These are phyloP conservation scores for Pterocles orientalis DNA, from an alignment of 2,113 vertebrate species.

Conservation along the genomic window DNA sequence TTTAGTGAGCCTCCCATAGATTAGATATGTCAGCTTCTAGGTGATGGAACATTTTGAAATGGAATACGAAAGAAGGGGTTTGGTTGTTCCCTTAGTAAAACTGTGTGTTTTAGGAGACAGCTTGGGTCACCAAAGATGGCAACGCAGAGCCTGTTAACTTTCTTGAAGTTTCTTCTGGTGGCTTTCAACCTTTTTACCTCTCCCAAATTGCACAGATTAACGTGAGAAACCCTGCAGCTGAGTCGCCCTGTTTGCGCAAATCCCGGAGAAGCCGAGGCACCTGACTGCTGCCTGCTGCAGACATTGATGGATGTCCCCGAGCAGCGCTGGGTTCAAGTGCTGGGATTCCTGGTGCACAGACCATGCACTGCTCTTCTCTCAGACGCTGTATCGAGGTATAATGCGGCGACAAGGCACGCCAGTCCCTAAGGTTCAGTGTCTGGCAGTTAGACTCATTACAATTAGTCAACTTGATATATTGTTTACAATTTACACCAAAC, in stretches of 20 bases:
- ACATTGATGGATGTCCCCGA: slow-evolving; percentile 7
- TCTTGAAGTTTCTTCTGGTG: not conserved
- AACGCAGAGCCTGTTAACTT: not conserved
- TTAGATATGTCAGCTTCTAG: not conserved
- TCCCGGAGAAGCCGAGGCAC: not conserved
- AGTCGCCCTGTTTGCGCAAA: not conserved
- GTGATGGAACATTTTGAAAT: not conserved
- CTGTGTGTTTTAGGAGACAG: not conserved
- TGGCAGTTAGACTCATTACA: slow-evolving; percentile 63
- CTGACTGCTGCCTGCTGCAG: not conserved
- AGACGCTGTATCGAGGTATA: not conserved
- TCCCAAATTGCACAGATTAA: not conserved
- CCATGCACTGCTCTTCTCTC: not conserved
- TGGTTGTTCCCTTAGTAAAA: not conserved
- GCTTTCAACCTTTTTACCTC: not conserved
- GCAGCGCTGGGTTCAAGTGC: slow-evolving; percentile 30
- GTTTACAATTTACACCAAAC: slow-evolving; percentile 70
- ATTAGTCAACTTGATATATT: slow-evolving; percentile 74
- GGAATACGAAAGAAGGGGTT: not conserved
- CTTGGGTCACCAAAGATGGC: not conserved
- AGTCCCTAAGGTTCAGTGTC: slow-evolving; percentile 32
- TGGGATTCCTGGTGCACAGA: not conserved
- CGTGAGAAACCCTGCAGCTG: not conserved
- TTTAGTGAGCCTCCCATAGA: not conserved
- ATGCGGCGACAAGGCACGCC: not conserved